Conservation (phyloP, 2,113 vertebrate genomes). For the Piprites chloris region DNA sequence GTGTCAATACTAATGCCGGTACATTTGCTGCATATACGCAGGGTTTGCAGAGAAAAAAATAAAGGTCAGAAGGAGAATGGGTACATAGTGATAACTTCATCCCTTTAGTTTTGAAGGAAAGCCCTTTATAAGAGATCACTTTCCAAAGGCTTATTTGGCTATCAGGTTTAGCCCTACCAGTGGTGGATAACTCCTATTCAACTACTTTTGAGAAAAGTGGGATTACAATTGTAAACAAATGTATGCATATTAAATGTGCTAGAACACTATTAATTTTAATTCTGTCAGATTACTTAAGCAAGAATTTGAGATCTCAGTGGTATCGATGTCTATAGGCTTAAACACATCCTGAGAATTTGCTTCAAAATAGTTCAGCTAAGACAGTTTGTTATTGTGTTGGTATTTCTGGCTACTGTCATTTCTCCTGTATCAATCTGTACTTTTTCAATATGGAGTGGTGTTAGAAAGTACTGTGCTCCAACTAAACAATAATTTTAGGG, state of each 20-base stretch:
- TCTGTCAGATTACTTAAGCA: not conserved
- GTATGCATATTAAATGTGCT: not conserved
- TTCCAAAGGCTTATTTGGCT: not conserved
- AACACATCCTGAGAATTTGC: not conserved
- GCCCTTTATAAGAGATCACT: not conserved
- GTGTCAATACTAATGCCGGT: too few species aligned
- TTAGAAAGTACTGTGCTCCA: not conserved
- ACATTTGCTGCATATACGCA: not conserved
- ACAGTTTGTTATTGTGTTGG: not conserved
- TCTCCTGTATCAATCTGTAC: not conserved
- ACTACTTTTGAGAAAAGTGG: not conserved
- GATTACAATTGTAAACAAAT: not conserved
- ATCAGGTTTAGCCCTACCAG: not conserved
- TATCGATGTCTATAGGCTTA: not conserved
- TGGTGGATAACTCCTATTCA: not conserved
- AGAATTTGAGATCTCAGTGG: not conserved
- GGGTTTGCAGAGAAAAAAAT: not conserved
- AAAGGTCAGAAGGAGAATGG: not conserved
- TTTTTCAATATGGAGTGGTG: not conserved
- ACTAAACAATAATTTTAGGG: not conserved
- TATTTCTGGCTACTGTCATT: not conserved
- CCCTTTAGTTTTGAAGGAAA: not conserved
- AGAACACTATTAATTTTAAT: not conserved
- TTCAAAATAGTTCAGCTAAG: not conserved
- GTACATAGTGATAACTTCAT: not conserved